Conservation (phyloP, 2,888 invertebrate species). For the Stratiomys singularior region DNA sequence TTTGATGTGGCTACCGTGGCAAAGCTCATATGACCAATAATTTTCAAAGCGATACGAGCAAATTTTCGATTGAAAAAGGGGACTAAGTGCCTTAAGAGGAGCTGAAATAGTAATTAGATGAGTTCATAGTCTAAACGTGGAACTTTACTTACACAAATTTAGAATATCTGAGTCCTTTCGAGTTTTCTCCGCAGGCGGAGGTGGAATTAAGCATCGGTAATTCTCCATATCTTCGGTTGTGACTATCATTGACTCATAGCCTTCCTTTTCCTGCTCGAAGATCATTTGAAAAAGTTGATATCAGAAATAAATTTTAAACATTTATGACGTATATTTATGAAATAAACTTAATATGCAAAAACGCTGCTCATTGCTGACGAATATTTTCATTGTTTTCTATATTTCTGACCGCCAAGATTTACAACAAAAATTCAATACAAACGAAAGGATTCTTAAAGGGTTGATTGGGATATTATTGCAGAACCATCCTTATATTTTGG, state of each 20-base stretch:
- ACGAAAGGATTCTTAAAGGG: no score
- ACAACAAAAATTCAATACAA: no score
- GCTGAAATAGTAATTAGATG: constrained; percentile 62
- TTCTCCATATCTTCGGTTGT: constrained; percentile 82
- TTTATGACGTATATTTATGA: background rate
- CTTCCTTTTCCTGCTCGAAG: constrained; percentile 56
- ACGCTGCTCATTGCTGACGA: no score
- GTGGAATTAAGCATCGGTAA: constrained; percentile 85
- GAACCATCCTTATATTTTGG: no score
- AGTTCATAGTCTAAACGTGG: background rate
- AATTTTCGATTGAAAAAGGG: constrained; percentile 79
- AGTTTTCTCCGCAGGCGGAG: constrained; percentile 65
- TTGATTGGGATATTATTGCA: no score
- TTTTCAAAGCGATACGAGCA: constrained; percentile 89
- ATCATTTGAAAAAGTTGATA: background rate
- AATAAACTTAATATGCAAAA: no score
- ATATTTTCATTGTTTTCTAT: no score
- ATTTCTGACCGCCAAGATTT: no score
- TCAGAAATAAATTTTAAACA: background rate
- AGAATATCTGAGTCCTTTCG: constrained; percentile 61
- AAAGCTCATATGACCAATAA: constrained; percentile 97
- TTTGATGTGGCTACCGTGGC: constrained; percentile 89
- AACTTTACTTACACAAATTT: constrained; percentile 58
- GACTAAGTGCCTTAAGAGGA: constrained; percentile 80
- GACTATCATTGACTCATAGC: constrained; percentile 73